A percentile compares a stretch with the other conserved stretches of the same genome.
phyloP scores from a whole-genome alignment of 92 coral and sea anemone species.

The Palythoa grandis region DNA sequence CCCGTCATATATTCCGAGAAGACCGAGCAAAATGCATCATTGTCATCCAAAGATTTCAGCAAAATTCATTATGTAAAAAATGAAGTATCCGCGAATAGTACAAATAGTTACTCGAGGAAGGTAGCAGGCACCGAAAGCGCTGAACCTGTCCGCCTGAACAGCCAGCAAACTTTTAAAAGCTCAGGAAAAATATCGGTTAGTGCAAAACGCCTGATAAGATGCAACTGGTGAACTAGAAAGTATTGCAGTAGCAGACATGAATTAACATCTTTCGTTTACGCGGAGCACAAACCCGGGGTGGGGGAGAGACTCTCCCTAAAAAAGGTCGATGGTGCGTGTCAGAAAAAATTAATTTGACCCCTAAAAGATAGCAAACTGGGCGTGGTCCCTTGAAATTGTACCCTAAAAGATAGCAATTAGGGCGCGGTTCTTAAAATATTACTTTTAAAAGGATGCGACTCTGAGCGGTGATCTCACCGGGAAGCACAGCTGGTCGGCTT shows the following conservation, averaged over 20 bases:
- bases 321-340: too few relatives aligned
- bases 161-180: not conserved
- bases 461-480: too few relatives aligned
- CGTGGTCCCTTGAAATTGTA: too few relatives aligned
- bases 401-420: too few relatives aligned
- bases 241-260: not conserved
- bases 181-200: slow-evolving; percentile 8
- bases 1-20: slow-evolving; percentile 19
- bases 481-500: too few relatives aligned
- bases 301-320: too few relatives aligned
- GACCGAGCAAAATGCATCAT: not conserved
- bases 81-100: not conserved
- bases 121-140: not conserved
- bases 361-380: too few relatives aligned
- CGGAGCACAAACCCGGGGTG: not conserved
- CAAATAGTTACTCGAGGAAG: not conserved
- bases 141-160: not conserved
- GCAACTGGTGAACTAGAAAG: not conserved
- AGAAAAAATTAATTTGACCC: too few relatives aligned
- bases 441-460: too few relatives aligned
- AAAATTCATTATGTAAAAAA: not conserved
- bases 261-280: not conserved
- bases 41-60: not conserved
- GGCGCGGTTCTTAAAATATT: too few relatives aligned
- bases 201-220: not conserved